A percentile compares a stretch with the other conserved stretches of the same genome.
These are phyloP conservation scores for Cavia porcellus DNA, from an alignment of 2,113 vertebrate species.

Conservation along the genomic window DNA sequence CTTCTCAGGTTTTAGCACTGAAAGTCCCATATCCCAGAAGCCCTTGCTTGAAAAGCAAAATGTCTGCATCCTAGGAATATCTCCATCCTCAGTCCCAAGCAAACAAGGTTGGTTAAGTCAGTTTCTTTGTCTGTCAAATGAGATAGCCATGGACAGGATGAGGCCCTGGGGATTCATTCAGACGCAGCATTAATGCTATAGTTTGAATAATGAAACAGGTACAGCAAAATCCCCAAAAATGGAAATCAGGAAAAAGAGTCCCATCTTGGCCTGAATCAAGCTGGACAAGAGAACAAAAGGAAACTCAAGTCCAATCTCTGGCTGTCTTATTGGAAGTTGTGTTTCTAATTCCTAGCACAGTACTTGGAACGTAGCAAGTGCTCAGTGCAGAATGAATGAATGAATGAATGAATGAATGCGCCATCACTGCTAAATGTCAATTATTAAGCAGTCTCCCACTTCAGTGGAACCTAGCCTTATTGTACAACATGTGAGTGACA, in stretches of 20 bases:
- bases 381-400: background rate
- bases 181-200: background rate
- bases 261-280: background rate
- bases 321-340: background rate
- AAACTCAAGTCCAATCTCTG: background rate
- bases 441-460: background rate
- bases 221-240: background rate
- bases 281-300: background rate
- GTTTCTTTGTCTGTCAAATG: background rate
- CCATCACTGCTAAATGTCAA: background rate
- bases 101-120: background rate
- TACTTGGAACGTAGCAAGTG: background rate
- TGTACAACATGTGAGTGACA: background rate
- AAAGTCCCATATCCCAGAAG: background rate
- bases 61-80: background rate
- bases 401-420: background rate
- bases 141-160: background rate
- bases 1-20: background rate
- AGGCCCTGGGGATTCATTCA: background rate
- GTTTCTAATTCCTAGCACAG: background rate
- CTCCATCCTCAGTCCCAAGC: background rate
- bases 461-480: background rate
- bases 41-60: background rate
- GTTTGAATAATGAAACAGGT: slow-evolving; percentile 15
- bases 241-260: background rate